Conservation (phyloP, 2,797 vertebrate species). For the Myioborus melanocephalus region DNA sequence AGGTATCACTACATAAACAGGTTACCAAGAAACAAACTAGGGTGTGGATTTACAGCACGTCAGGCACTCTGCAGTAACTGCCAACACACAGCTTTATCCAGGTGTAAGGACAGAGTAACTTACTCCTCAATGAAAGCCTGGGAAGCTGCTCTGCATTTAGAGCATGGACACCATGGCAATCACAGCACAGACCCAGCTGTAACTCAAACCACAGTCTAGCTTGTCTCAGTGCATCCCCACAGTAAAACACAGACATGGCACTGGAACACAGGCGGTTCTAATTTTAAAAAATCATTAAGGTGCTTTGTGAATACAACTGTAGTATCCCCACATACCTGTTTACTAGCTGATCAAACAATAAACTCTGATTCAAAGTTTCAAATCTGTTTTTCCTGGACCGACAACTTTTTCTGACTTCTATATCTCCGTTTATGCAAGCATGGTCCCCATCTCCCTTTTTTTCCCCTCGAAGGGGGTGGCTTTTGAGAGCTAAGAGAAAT, state of each 20-base stretch:
- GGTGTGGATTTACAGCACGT: not conserved
- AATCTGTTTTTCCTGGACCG: conserved; percentile 95
- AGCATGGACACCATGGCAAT: not conserved
- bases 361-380: conserved; percentile 97
- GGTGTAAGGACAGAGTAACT: not conserved
- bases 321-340: conserved; percentile 87
- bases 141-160: not conserved
- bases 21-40: conserved; percentile 22
- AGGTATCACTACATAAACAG: not conserved
- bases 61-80: not conserved
- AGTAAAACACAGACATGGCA: conserved; percentile 6
- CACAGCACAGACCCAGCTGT: not conserved
- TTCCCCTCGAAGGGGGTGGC: conserved; percentile 84
- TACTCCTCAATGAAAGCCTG: not conserved
- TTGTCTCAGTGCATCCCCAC: not conserved
- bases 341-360: conserved; percentile 98
- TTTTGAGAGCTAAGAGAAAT: conserved; percentile 86
- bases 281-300: not conserved
- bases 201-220: not conserved
- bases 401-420: conserved; percentile 95
- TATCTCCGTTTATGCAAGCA: conserved; percentile 93
- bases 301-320: conserved; percentile 32
- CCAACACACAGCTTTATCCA: not conserved
- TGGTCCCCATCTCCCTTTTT: conserved; percentile 88
- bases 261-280: conserved; percentile 13